Base-by-base conservation (phyloP, 2,888 invertebrate genomes). In the Trypoxylon attenuatum region DNA sequence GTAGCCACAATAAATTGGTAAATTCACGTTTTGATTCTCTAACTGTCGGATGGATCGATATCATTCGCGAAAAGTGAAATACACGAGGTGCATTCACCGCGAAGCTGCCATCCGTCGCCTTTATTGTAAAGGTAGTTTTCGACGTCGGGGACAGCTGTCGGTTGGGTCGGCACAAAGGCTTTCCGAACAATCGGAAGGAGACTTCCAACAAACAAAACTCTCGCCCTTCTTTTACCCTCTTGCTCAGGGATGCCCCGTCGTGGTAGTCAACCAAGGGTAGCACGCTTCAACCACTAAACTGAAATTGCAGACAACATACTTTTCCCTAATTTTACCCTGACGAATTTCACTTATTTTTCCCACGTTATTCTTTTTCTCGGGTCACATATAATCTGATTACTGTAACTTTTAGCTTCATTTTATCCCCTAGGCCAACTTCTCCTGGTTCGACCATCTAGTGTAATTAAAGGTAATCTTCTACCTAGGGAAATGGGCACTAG, bases 161-260 rank as follows among this genome's bases (percentile, higher is more conserved):
- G 74, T 57, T 49, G 57, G 51, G 59, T 25, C 16, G 23, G 21
- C 47, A 76, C 71, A 76, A 78, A 78, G 64, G 58, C 50, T 42
- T n/a, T 29, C 39, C 54, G 33, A 74, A 77, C 77, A 76, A 76
- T 76, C 66, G 70, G 63, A 64, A 59, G 61, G 65, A 69, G 23
- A 4, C 5, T 5, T 4, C 63, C 57, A 51, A 38, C 47, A 43
- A 27, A 58, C 67, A 66, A 79, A 66, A 29, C 18, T 65, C 74
- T 71, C 71, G 69, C 72, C n/a, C 66, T 75, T 62, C 63, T 59
- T 29, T 19, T 16, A 27, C 27, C 49, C 45, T 33, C 13, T 2
- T 10, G 33, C 33, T 33, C 33, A 33, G 33, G 33, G 33, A 10
- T 33, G 33, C 4, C 33, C 33, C 33, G 13, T 33, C 1, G 2